Evolutionary conservation across 2,113 vertebrate species (phyloP), one percentile per base, ranked within the genome.

Genomic region (Elaphurus davidianus): DNA sequence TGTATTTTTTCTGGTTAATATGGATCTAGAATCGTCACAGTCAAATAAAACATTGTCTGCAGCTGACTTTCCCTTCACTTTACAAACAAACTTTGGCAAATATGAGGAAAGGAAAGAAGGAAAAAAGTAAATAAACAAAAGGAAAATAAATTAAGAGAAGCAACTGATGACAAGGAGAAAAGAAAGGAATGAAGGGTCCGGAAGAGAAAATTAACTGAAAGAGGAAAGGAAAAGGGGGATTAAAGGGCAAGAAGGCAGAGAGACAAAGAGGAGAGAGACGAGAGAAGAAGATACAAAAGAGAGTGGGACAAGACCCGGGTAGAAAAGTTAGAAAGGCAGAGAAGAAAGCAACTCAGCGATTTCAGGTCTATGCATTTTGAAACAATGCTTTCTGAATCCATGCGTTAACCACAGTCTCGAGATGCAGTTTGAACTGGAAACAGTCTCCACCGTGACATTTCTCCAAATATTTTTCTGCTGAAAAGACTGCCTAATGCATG

Each of bases 401-500:
- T 33, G 30, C 52, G 95, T 87, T 95, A 87, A 94, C 71, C 54
- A 50, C 57, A 87, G 55, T 15, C 23, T 90, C 94, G 30, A 96
- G 96, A 89, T 89, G 47, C 21, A 74, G 50, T 89, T 87, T 83
- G 23, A 81, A 27, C n/a, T 95, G 76, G 92, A 87, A 50, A 30
- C 8, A 86, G 27, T 13, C 62, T 96, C 33, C 33, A 83, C 15
- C 28, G 78, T 98, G 87, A 97, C 96, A 89, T 93, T 92, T 81
- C 45, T 94, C 94, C 71, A 45, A 95, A n/a, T 23, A 28, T 94
- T 95, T 95, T 87, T 83, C 50, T 91, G 76, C 28, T 85, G 55
- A 95, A 94, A 97, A 95, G 83, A 84, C 19, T 97, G 55, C 59
- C 15, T 87, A 78, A 47, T 93, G 76, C 91, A 84, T 54, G 83